Conservation (phyloP, 2,797 vertebrate species). For the Myotis myotis region DNA sequence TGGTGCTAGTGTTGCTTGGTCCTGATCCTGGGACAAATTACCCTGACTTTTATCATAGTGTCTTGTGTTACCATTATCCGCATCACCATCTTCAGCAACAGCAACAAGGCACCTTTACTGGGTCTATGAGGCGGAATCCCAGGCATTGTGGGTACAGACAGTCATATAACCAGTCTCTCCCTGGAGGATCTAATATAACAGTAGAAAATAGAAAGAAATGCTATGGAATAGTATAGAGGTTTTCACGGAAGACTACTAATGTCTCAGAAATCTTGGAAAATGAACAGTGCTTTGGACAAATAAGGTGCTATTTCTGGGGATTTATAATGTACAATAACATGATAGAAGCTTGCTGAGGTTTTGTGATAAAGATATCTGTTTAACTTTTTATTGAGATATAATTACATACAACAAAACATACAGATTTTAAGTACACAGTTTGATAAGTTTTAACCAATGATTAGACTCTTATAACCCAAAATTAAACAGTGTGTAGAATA, state of each 20-base stretch:
- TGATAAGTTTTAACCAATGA: not conserved
- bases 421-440: not conserved
- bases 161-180: not conserved
- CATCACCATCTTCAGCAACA: not conserved
- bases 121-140: not conserved
- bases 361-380: not conserved
- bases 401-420: not conserved
- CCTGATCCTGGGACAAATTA: not conserved
- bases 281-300: not conserved
- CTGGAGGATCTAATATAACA: not conserved
- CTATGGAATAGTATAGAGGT: not conserved
- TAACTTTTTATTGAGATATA: not conserved
- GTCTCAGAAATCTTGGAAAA: not conserved
- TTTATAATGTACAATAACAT: not conserved
- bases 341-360: not conserved
- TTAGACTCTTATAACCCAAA: not conserved
- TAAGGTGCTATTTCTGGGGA: not conserved
- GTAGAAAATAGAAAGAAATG: constrained; percentile 3
- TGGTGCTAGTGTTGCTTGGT: not conserved
- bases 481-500: not conserved
- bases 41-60: not conserved
- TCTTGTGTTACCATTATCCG: not conserved
- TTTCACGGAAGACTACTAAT: not conserved
- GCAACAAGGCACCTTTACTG: not conserved
- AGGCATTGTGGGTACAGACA: not conserved